These are phyloP conservation scores for Eutolmus rufibarbis DNA, from an alignment of 2,888 invertebrate genomes.

Conservation along the genomic window DNA sequence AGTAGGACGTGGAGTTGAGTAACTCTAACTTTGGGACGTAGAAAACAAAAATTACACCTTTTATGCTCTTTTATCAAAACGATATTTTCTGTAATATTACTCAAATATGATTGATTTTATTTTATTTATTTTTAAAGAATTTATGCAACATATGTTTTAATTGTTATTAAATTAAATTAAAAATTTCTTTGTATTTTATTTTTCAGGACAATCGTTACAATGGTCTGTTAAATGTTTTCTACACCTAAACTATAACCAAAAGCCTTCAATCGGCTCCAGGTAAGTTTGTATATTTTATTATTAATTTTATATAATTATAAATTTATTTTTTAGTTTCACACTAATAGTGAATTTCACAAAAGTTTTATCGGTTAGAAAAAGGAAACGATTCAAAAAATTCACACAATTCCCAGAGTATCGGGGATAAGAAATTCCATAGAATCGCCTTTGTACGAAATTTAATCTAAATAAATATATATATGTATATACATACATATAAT, in stretches of 20 bases:
- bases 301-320: no score
- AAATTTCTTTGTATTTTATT: not conserved
- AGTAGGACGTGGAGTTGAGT: no score
- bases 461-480: not conserved
- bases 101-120: no score
- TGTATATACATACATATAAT: not conserved
- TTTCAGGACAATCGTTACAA: constrained; percentile 42
- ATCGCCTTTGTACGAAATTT: not conserved
- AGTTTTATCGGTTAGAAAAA: not conserved
- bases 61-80: no score
- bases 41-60: no score
- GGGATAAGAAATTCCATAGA: not conserved
- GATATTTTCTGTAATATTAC: no score
- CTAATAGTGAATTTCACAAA: no score
- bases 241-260: constrained; percentile 22
- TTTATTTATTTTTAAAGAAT: no score
- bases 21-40: no score
- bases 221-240: constrained; percentile 40
- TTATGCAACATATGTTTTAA: no score
- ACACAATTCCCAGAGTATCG: not conserved
- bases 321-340: no score
- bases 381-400: not conserved
- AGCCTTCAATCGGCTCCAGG: constrained; percentile 25
- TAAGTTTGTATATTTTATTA: not conserved
- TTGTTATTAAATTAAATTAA: no score